Percentiles rank a stretch among this genome's conserved stretches.
Conservation (phyloP, 23 tunicate species). For the Styela clava region DNA sequence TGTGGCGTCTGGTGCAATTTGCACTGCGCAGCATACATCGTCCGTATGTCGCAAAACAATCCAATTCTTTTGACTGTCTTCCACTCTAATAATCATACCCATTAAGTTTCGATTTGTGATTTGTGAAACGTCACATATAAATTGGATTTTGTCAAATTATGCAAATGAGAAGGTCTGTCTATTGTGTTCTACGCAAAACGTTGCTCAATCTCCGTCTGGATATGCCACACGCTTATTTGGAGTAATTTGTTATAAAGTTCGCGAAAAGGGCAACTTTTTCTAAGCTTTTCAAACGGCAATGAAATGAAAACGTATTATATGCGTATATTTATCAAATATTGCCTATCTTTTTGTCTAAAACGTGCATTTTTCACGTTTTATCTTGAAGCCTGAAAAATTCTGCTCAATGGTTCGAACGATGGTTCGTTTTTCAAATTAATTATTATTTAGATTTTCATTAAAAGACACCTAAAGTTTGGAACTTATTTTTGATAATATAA, state of each 20-base stretch:
- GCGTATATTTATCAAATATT: too few relatives aligned
- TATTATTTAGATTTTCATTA: too few relatives aligned
- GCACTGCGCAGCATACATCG: not conserved
- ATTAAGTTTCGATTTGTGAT: not conserved
- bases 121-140: not conserved
- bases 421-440: too few relatives aligned
- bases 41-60: not conserved
- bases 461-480: too few relatives aligned
- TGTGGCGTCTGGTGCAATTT: conserved; percentile 1
- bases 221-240: not conserved
- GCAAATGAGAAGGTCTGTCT: not conserved
- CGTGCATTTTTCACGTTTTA: too few relatives aligned
- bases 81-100: not conserved
- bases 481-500: too few relatives aligned
- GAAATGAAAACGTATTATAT: too few relatives aligned
- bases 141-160: not conserved
- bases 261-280: too few relatives aligned
- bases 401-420: too few relatives aligned
- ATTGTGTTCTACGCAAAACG: not conserved
- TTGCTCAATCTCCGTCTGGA: not conserved
- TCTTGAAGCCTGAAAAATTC: too few relatives aligned
- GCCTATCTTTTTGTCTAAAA: too few relatives aligned
- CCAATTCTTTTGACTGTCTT: not conserved
- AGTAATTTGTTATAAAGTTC: not conserved
- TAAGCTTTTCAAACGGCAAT: too few relatives aligned